Percentiles rank a stretch among this genome's conserved stretches.
These are phyloP conservation scores for Dreissena polymorpha DNA, from an alignment of 1,140 invertebrate genomes.

Conservation along the genomic window DNA sequence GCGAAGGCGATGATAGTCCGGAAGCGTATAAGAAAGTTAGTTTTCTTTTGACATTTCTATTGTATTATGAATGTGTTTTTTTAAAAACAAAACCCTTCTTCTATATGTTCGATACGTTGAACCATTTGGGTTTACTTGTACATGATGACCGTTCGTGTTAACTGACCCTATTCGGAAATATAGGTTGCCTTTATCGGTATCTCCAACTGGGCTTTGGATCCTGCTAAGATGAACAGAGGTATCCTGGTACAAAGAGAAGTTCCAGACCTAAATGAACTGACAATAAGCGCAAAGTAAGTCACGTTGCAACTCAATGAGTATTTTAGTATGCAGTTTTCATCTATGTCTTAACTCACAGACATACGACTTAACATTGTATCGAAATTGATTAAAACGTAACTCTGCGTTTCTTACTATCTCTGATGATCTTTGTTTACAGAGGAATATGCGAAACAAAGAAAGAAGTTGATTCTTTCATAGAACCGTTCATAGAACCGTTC, in stretches of 20 bases:
- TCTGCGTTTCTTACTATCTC: too few species aligned
- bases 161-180: too few species aligned
- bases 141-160: too few species aligned
- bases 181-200: slow-evolving; percentile 70
- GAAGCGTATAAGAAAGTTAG: slow-evolving; percentile 62
- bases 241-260: slow-evolving; percentile 62
- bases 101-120: too few species aligned
- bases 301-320: not conserved
- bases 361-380: too few species aligned
- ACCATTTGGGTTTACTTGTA: too few species aligned
- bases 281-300: slow-evolving; percentile 45
- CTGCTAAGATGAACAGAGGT: slow-evolving; percentile 71
- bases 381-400: too few species aligned
- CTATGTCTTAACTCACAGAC: too few species aligned
- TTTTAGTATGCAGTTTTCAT: not conserved
- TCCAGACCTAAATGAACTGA: slow-evolving; percentile 61
- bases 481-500: slow-evolving; percentile 51
- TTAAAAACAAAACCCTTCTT: too few species aligned
- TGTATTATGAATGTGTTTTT: too few species aligned
- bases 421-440: slow-evolving; percentile 50
- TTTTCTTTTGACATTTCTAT: not conserved
- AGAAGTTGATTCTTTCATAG: slow-evolving; percentile 49
- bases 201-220: slow-evolving; percentile 71
- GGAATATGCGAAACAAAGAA: slow-evolving; percentile 67
- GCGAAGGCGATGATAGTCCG: slow-evolving; percentile 64